Base-by-base conservation (phyloP, 2,797 vertebrate genomes). In the Rhincodon typus region DNA sequence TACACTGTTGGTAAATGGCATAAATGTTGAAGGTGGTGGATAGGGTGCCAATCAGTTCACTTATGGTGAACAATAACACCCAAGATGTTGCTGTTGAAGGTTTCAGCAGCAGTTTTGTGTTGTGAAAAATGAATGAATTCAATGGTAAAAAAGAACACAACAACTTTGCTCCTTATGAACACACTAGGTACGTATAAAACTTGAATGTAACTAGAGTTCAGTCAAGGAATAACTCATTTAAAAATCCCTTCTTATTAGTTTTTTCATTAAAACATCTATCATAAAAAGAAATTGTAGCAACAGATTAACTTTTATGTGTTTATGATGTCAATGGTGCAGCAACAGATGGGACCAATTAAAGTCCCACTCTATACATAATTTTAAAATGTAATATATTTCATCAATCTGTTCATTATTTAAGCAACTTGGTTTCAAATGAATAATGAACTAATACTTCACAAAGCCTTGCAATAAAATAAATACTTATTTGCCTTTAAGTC, bases 401-500 rank as follows among this genome's bases (percentile, higher is more conserved):
- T 62, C 4, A 90, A 34, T 57, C 19, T 34, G n/a, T 38, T n/a
- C 88, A 66, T 91, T 91, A 67, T 66, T 91, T 91, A 38, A 66
- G 4, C 21, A 38, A 38, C 19, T 91, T 15, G 15, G 62, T 38
- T 88, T 88, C 50, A 88, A 88, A 30, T 62, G 53, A 88, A 30
- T 62, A 34, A 53, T 19, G 23, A 90, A 19, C 27, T 90, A 90
- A 57, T 90, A 90, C 30, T n/a, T 62, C 7, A 7, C 17, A 91
- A 91, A 91, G 15, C 57, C 19, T 91, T 91, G 88, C 57, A n/a
- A 91, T 66, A 91, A 91, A 88, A 88, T 21, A n/a, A 66, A 91
- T 66, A 67, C 34, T 66, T 91, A 66, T 10, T 66, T 62, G 72
- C 34, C 88, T 91, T 91, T 5, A 91, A 38, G 87, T 53, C 57